phyloP scores from a whole-genome alignment of 2,797 vertebrate genomes.

The Tenualosa ilisha region DNA sequence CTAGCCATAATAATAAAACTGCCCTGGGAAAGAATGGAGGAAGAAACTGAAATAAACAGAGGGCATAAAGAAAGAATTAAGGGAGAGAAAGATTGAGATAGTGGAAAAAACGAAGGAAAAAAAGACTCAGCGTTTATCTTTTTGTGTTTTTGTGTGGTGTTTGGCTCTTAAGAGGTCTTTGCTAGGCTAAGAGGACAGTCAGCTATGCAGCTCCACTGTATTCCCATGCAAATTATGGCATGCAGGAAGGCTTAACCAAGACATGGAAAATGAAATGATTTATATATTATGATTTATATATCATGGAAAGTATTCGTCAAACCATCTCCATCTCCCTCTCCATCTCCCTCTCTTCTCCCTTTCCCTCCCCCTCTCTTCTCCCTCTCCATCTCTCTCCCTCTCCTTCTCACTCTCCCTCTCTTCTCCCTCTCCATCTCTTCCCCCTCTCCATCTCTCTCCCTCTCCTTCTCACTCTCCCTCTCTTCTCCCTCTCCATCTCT shows the following conservation, averaged over 20 bases:
- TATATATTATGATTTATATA: background rate
- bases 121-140: background rate
- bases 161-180: background rate
- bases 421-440: too few relatives aligned
- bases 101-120: background rate
- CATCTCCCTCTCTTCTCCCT: background rate
- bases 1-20: background rate
- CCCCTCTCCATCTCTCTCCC: too few relatives aligned
- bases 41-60: background rate
- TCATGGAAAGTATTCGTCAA: conserved; percentile 39
- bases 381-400: too few relatives aligned
- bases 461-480: too few relatives aligned
- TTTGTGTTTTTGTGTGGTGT: background rate
- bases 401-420: too few relatives aligned
- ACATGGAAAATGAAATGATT: background rate
- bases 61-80: background rate
- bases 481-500: too few relatives aligned
- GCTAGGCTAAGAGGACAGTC: background rate
- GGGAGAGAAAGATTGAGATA: background rate
- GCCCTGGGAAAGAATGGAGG: background rate
- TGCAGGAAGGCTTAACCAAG: background rate
- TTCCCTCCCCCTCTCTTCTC: too few relatives aligned
- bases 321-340: background rate
- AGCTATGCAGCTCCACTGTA: background rate
- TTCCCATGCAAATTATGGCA: conserved; percentile 5